These are phyloP conservation scores for Pycnonotus jocosus DNA, from an alignment of 2,113 vertebrate species.

Conservation along the genomic window DNA sequence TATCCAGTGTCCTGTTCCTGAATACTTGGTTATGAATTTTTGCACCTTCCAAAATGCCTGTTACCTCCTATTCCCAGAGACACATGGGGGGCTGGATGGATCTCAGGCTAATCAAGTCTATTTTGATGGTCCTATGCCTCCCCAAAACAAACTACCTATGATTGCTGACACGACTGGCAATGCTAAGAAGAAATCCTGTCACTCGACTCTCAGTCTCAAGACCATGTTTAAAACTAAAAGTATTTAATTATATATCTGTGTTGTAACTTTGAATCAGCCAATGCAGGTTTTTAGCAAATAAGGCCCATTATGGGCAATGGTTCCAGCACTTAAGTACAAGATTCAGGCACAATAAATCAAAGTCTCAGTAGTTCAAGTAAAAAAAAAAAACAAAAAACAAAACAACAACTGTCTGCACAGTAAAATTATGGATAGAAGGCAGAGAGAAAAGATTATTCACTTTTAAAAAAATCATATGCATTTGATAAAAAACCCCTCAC, in stretches of 20 bases:
- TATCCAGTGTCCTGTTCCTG: not conserved
- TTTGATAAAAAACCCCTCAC: not conserved
- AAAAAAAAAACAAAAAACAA: not conserved
- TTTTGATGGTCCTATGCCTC: not conserved
- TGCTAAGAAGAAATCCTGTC: not conserved
- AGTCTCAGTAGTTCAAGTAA: not conserved
- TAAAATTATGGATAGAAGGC: not conserved
- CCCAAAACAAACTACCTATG: not conserved
- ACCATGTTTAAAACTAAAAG: not conserved
- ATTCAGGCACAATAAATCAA: not conserved
- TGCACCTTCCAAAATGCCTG: not conserved
- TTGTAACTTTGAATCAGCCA: not conserved
- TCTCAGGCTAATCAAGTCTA: not conserved
- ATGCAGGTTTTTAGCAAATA: not conserved
- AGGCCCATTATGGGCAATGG: not conserved
- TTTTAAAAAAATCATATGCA: not conserved
- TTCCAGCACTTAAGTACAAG: not conserved
- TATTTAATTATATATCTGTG: not conserved
- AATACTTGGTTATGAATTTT: not conserved
- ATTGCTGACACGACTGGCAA: not conserved
- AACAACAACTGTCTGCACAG: not conserved
- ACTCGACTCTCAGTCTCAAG: not conserved
- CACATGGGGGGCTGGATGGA: not conserved
- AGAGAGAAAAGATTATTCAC: not conserved
- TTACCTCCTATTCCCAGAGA: not conserved